Evolutionary conservation across 2,797 vertebrate species (phyloP).

Genomic region (Leucoraja ocellata): DNA sequence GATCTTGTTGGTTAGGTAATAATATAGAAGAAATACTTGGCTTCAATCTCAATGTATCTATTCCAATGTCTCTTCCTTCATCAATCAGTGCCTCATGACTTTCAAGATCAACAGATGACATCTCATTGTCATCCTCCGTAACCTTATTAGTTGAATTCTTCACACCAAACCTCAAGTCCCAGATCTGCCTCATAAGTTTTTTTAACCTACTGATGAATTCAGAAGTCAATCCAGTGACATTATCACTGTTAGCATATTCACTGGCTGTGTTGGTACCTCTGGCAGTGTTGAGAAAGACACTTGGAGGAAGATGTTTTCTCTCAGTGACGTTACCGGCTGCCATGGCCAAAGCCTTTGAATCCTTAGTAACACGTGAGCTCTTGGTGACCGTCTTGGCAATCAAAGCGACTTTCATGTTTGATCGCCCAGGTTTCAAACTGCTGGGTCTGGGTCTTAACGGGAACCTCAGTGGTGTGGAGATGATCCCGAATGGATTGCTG

Average conservation of each 20-base stretch:
- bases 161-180: slow-evolving; percentile 42
- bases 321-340: slow-evolving; percentile 39
- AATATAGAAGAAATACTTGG: background rate
- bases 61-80: background rate
- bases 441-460: slow-evolving; percentile 65
- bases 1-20: background rate
- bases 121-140: slow-evolving; percentile 38
- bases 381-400: slow-evolving; percentile 44
- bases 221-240: slow-evolving; percentile 40
- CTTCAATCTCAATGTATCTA: background rate
- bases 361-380: slow-evolving; percentile 45
- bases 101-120: background rate
- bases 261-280: slow-evolving; percentile 43
- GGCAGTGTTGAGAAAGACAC: background rate
- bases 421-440: slow-evolving; percentile 48
- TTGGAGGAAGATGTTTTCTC: slow-evolving; percentile 38
- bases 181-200: slow-evolving; percentile 49
- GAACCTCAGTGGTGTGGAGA: slow-evolving; percentile 72
- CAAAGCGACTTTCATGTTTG: slow-evolving; percentile 39
- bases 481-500: slow-evolving; percentile 64
- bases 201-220: slow-evolving; percentile 56
- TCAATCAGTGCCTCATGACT: background rate
- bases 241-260: slow-evolving; percentile 37
- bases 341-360: slow-evolving; percentile 41
- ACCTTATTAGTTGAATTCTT: slow-evolving; percentile 44